These are phyloP conservation scores for Ophioninae sp. DNA, from an alignment of 2,888 invertebrate species.

Conservation along the genomic window DNA sequence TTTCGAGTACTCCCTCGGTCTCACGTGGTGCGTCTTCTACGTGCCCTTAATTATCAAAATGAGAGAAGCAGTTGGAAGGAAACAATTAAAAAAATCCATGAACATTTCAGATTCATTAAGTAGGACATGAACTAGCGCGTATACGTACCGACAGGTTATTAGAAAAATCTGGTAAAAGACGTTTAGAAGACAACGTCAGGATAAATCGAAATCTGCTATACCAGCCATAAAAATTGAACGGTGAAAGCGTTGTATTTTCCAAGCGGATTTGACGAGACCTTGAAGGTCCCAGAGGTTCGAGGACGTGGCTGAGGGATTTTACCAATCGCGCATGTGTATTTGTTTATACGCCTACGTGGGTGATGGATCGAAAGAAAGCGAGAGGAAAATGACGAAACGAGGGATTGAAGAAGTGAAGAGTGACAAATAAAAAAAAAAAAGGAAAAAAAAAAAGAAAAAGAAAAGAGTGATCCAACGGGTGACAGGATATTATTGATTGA, in stretches of 20 bases:
- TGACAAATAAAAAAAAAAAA: not conserved
- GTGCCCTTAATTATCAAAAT: too few species aligned
- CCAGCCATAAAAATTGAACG: not conserved
- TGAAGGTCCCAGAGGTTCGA: constrained; percentile 31
- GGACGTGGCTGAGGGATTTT: constrained; percentile 6
- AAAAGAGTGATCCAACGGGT: constrained; percentile 19
- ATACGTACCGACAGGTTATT: not conserved
- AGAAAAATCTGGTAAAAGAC: not conserved
- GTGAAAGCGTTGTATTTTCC: not conserved
- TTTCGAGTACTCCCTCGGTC: too few species aligned
- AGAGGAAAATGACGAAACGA: constrained; percentile 32
- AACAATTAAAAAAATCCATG: too few species aligned
- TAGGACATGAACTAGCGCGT: too few species aligned
- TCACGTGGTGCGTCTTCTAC: too few species aligned
- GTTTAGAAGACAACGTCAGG: not conserved
- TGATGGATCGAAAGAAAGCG: constrained; percentile 22
- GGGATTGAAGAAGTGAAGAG: constrained; percentile 3
- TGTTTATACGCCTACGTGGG: not conserved
- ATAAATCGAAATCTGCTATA: not conserved
- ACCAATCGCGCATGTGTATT: constrained; percentile 4
- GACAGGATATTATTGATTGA: constrained; percentile 67
- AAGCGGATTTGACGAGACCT: constrained; percentile 8
- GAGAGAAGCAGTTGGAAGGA: too few species aligned
- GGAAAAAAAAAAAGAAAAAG: not conserved
- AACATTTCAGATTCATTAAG: too few species aligned